phyloP scores from a whole-genome alignment of 1,140 invertebrate genomes.

The Mizuhopecten yessoensis region DNA sequence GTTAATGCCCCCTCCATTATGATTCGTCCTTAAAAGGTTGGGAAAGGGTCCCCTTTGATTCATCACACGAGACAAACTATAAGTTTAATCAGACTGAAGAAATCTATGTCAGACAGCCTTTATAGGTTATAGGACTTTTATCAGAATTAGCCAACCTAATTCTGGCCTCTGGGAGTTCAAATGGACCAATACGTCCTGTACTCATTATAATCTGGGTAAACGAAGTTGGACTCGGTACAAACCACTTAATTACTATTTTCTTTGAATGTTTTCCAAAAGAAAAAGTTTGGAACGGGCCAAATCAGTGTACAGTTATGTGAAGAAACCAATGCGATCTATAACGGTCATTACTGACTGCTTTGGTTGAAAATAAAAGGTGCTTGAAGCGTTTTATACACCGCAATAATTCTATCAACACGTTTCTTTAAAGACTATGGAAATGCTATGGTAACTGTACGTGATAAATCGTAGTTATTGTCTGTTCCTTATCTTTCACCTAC shows the following conservation, averaged over 20 bases:
- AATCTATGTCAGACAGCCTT: no score
- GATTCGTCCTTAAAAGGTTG: no score
- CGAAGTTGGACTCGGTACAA: not conserved
- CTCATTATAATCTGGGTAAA: not conserved
- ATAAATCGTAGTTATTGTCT: not conserved
- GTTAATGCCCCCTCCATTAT: no score
- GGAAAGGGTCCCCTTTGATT: no score
- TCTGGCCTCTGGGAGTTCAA: not conserved
- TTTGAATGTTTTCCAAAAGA: constrained; percentile 35
- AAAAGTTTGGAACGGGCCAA: not conserved
- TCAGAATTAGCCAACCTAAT: no score
- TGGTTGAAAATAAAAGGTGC: not conserved
- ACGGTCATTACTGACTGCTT: not conserved
- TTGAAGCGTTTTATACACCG: not conserved
- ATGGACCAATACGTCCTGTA: not conserved
- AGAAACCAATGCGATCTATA: not conserved
- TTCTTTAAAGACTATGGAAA: not conserved
- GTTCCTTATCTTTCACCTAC: not conserved
- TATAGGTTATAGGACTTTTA: no score
- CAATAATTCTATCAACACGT: not conserved
- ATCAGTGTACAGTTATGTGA: not conserved
- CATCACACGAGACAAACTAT: no score
- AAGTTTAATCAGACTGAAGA: no score
- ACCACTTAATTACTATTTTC: constrained; percentile 20
- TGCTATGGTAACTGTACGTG: not conserved